Percentiles rank a stretch among this genome's conserved stretches.
Evolutionary conservation across 2,797 vertebrate species (phyloP).

Genomic region (Alosa sapidissima): DNA sequence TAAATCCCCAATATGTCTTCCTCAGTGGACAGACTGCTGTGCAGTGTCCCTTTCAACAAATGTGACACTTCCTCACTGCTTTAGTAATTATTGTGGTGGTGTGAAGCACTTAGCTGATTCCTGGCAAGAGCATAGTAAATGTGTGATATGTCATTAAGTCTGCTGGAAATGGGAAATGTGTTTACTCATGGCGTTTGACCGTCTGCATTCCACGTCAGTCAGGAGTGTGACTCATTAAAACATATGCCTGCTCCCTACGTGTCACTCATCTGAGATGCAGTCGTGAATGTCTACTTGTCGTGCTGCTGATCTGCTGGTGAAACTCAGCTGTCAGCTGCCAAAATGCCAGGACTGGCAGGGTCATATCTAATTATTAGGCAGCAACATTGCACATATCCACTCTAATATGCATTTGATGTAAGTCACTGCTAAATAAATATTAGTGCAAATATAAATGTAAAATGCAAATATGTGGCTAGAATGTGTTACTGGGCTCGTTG

Average conservation of each 20-base stretch:
- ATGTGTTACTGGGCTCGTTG: neutral
- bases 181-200: neutral
- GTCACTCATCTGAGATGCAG: neutral
- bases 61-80: neutral
- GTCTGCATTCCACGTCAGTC: neutral
- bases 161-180: neutral
- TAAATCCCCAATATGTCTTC: neutral
- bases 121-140: neutral
- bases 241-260: neutral
- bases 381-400: neutral
- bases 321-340: neutral
- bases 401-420: neutral
- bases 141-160: neutral
- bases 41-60: neutral
- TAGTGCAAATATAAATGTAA: neutral
- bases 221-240: neutral
- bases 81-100: constrained; percentile 9
- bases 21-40: neutral
- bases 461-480: neutral
- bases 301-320: neutral
- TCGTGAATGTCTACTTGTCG: neutral
- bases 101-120: neutral
- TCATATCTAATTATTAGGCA: neutral
- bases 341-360: neutral
- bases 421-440: neutral